Percentiles rank a stretch among this genome's conserved stretches.
Conservation (phyloP, 2,888 invertebrate genomes). For the Synanthedon myopaeformis region DNA sequence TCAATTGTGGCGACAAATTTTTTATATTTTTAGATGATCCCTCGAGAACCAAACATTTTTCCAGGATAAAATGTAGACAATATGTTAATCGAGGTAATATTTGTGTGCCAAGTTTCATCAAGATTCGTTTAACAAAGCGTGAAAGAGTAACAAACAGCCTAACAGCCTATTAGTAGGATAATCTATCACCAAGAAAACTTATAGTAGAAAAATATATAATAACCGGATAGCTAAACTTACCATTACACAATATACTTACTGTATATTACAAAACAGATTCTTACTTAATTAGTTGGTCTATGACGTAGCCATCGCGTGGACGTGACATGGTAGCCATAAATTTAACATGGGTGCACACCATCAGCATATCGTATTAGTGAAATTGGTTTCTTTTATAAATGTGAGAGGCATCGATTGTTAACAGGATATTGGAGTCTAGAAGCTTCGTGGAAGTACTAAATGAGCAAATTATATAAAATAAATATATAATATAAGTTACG, state of each 20-base stretch:
- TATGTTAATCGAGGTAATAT: too few relatives aligned
- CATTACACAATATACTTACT: not conserved
- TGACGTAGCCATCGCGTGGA: conserved; percentile 22
- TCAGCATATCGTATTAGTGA: conserved; percentile 52
- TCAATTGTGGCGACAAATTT: too few relatives aligned
- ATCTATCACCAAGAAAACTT: too few relatives aligned
- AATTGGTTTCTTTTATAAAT: conserved; percentile 41
- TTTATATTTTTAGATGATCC: too few relatives aligned
- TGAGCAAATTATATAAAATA: too few relatives aligned
- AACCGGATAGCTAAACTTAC: conserved; percentile 5
- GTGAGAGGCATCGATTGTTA: conserved; percentile 21
- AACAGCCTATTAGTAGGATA: too few relatives aligned
- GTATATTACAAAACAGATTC: conserved; percentile 4
- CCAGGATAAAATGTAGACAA: too few relatives aligned
- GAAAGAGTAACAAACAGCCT: too few relatives aligned
- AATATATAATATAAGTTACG: too few relatives aligned
- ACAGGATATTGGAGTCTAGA: conserved; percentile 39
- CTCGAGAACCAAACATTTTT: too few relatives aligned
- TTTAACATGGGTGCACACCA: conserved; percentile 1
- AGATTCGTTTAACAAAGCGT: too few relatives aligned
- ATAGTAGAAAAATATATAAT: conserved; percentile 8
- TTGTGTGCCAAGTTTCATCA: too few relatives aligned
- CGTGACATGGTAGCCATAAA: conserved; percentile 33
- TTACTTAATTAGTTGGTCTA: conserved; percentile 26
- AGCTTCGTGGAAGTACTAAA: conserved; percentile 11